Evolutionary conservation across 2,113 vertebrate genomes (phyloP).

Genomic region (Erythrocebus patas): DNA sequence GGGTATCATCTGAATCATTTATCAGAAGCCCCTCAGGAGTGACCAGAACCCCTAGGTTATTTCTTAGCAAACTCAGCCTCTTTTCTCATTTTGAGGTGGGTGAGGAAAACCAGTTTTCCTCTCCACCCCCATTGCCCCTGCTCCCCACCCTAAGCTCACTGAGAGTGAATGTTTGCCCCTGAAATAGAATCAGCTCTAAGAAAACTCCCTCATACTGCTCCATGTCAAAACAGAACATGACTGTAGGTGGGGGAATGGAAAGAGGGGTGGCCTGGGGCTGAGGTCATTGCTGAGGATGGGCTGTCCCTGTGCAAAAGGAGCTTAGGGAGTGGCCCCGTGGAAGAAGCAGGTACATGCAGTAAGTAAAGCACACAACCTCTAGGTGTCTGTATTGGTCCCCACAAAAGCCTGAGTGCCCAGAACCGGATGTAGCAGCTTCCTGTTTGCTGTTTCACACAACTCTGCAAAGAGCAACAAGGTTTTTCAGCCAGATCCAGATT

Average conservation of each 20-base stretch:
- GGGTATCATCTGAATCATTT: background rate
- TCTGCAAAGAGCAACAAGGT: background rate
- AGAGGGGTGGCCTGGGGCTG: background rate
- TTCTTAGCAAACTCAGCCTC: slow-evolving; percentile 9
- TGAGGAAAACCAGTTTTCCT: background rate
- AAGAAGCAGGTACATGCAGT: background rate
- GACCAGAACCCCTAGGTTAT: background rate
- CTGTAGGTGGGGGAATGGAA: rapidly evolving
- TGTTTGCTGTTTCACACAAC: slow-evolving; percentile 36
- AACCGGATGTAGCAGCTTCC: slow-evolving; percentile 20
- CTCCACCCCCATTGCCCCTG: background rate
- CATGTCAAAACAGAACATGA: rapidly evolving
- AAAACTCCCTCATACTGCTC: background rate
- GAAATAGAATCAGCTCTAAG: background rate
- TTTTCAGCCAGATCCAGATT: background rate
- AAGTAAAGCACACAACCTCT: background rate
- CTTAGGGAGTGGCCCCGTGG: background rate
- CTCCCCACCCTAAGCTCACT: background rate
- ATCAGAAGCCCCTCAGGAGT: slow-evolving; percentile 2
- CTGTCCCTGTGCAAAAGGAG: background rate
- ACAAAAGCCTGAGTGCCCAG: background rate
- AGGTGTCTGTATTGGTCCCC: background rate
- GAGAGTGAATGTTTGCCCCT: background rate
- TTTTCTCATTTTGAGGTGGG: background rate
- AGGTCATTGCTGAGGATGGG: background rate